Evolutionary conservation across 2,888 invertebrate genomes (phyloP), one percentile per base, ranked within the genome.

Genomic region (Liopterus haemorrhoidalis): DNA sequence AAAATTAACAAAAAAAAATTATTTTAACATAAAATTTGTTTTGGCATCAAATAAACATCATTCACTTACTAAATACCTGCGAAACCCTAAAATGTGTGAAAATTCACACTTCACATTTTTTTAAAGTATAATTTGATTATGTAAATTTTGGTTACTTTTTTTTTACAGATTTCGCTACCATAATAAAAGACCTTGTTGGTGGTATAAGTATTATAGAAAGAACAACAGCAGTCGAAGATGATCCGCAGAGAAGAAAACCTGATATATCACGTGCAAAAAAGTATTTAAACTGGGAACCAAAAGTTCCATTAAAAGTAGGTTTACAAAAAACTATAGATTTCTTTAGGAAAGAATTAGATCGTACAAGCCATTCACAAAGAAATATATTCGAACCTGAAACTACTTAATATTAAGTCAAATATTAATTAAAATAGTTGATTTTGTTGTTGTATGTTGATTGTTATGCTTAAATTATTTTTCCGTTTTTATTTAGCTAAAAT

Each of bases 201-300:
- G 90, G 91, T 20, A 78, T 80, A 22, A 94, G 92, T 67, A 78
- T 81, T 59, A 84, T 99, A 46, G 74, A 84, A 14, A 83, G 88
- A 57, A 77, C 84, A 49, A 82, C 87, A 14, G 88, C 92, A 3
- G 87, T 95, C 35, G 86, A 91, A 64, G 99, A 99, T 66, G 99
- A 99, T 72, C 99, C 99, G 0, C 92, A 93, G 64, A 74, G 92
- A 50, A 75, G 99, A 33, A 83, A 86, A 55, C 99, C 99, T 0
- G 93, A 97, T 65, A 99, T 99, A 55, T 78, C 81, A 0, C 71
- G 90, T 44, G 99, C 99, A 3, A 84, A 84, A 59, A 78, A 78
- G 47, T 77, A 83, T 59, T 73, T 99, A 9, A 77, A 84, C 49
- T 99, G 99, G 99, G 79, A 85, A 60, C 97, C 99, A 5, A 89